Evolutionary conservation across 2,888 invertebrate species (phyloP), one percentile per base, ranked within the genome.

Genomic region (Eupeodes luniger): DNA sequence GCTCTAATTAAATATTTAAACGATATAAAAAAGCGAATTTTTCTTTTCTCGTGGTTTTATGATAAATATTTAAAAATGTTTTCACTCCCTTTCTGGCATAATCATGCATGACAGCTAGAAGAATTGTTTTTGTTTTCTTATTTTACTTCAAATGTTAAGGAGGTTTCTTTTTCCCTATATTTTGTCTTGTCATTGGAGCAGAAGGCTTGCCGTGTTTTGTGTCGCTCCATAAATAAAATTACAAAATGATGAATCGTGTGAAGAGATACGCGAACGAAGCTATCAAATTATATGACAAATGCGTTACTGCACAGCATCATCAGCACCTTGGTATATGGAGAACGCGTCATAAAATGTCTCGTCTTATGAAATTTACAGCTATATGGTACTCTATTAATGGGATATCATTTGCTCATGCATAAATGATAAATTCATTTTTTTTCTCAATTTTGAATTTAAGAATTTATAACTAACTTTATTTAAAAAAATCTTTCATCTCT

Each of bases 241-340:
- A 90, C 89, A 90, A 89, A 90, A 90, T 90, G 90, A 90, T 90
- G 90, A 90, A 90, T 90, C 89, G 90, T 89, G 89, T 87, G 90
- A 90, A 89, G 81, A 88, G 78, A 90, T 69, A 72, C 66, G 59
- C 76, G 53, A 9, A 9, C 80, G 70, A 19, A 61, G 69, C 82
- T 83, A 79, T 80, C 86, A 89, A 89, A 89, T 89, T 89, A 81
- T 83, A 82, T 89, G 89, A 89, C 89, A 89, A 89, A 89, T 89
- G 89, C 57, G 72, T 55, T 81, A 62, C 67, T 11, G 57, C 80
- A 47, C 67, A 14, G 57, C 80, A 47, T 83, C 87, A 83, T 87
- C 77, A 47, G 47, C 0, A 11, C 10, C 40, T 47, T 10, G 12
- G 19, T 19, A 69, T 49, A 47, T 49, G n/a, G 49, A 27, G 19